Evolutionary conservation across 2,113 vertebrate genomes (phyloP), one percentile per base, ranked within the genome.

Genomic region (Triplophysa dalaica): DNA sequence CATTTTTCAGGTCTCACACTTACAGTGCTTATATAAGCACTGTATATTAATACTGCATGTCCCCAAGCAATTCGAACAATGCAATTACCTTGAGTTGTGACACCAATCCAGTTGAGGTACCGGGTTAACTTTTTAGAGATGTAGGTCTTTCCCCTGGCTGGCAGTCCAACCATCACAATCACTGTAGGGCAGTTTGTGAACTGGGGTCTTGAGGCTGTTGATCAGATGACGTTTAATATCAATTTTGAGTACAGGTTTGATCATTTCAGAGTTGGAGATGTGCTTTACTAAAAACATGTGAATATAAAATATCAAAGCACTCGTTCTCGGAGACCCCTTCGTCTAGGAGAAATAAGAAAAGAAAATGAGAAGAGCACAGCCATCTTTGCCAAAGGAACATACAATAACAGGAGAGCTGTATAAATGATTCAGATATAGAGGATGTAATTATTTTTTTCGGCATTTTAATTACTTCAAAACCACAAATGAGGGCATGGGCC

Each of bases 21-120:
- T 29, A 29, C 26, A 29, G 1, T 29, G 26, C 26, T 29, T 29
- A 33, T 33, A 33, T 33, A 33, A 33, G 33, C 33, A 33, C 33
- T 5, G 33, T 33, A 33, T 33, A 33, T 33, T 33, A 6, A 33
- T 33, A 33, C 33, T 33, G 33, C 4, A 33, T 33, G 33, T 33
- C 33, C 33, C 33, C 33, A 5, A 38, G 7, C 33, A 7, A 38
- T 38, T 38, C 33, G 33, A 38, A 64, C 50, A 82, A 88, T 85
- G 75, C 6, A 38, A 38, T 38, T 38, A 95, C 95, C 94, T 91
- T 95, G 94, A 6, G 96, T 97, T 0, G 94, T 92, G 60, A 93
- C 94, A 13, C 96, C 95, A 19, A 97, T 96, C 95, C 96, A 97
- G 87, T 97, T 97, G 66, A 96, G 92, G 84, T 97, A 97, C n/a